A percentile compares a stretch with the other conserved stretches of the same genome.
These are phyloP conservation scores for Coilia nasus DNA, from an alignment of 2,797 vertebrate species.

Conservation along the genomic window DNA sequence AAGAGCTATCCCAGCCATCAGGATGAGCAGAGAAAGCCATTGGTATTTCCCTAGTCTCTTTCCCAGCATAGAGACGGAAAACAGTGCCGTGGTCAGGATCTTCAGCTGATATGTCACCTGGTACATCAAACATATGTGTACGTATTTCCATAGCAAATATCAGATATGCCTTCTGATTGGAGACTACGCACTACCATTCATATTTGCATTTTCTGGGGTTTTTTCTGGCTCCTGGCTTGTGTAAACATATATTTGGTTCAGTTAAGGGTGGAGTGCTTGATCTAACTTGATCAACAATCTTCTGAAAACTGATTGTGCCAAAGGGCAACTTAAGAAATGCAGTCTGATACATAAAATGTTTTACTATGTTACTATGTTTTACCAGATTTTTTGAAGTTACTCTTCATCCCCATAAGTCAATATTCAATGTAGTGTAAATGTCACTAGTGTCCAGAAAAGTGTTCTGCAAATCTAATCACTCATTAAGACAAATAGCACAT, in stretches of 20 bases:
- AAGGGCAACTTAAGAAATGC: too few relatives aligned
- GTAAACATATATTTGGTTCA: too few relatives aligned
- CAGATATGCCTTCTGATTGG: not conserved
- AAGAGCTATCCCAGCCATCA: constrained; percentile 92
- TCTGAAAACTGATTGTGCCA: too few relatives aligned
- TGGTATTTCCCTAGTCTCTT: constrained; percentile 88
- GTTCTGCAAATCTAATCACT: not conserved
- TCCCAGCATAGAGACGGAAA: constrained; percentile 95
- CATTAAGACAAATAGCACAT: not conserved
- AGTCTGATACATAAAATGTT: too few relatives aligned
- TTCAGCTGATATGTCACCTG: constrained; percentile 98
- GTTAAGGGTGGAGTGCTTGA: too few relatives aligned
- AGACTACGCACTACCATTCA: too few relatives aligned
- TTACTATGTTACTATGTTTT: too few relatives aligned
- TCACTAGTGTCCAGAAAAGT: not conserved
- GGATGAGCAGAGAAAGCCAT: constrained; percentile 92
- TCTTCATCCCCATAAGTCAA: not conserved
- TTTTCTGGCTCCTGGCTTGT: too few relatives aligned
- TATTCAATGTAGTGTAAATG: not conserved
- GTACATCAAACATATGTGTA: constrained; percentile 24
- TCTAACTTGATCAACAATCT: too few relatives aligned
- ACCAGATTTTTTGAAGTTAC: too few relatives aligned
- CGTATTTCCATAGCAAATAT: not conserved
- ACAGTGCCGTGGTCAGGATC: constrained; percentile 96
- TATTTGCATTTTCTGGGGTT: too few relatives aligned